Percentiles rank a stretch among this genome's conserved stretches.
Evolutionary conservation across 2,113 vertebrate species (phyloP).

Genomic region (Lagopus muta): DNA sequence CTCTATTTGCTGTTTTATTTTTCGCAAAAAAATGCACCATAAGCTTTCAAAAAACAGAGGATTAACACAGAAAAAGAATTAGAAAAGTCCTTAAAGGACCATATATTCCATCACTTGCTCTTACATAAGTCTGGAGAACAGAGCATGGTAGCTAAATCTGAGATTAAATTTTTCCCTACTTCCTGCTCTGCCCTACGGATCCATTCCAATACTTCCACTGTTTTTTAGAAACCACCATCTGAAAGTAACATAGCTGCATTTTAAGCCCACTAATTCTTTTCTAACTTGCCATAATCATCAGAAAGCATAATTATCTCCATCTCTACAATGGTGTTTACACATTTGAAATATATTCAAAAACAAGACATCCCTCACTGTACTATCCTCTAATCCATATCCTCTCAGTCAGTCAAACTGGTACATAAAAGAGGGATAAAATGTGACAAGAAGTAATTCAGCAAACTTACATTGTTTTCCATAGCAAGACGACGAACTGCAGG

Average conservation of each 20-base stretch:
- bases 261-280: neutral
- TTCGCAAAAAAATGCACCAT: neutral
- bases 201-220: neutral
- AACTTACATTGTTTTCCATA: slow-evolving; percentile 95
- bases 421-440: neutral
- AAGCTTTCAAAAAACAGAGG: neutral
- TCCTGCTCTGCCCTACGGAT: neutral
- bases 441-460: neutral
- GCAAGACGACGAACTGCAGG: slow-evolving; percentile 94
- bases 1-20: neutral
- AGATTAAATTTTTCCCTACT: neutral
- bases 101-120: neutral
- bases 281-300: neutral
- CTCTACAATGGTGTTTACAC: neutral
- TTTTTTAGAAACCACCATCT: neutral
- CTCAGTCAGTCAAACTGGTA: neutral
- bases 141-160: neutral
- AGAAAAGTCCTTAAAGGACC: neutral
- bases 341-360: neutral
- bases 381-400: neutral
- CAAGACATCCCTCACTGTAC: neutral
- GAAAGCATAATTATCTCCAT: neutral
- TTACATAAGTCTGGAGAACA: neutral
- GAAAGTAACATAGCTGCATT: neutral
- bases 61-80: neutral